Percentiles rank a stretch among this genome's conserved stretches.
phyloP scores from a whole-genome alignment of 1,140 invertebrate genomes.

The Heliconius himera region DNA sequence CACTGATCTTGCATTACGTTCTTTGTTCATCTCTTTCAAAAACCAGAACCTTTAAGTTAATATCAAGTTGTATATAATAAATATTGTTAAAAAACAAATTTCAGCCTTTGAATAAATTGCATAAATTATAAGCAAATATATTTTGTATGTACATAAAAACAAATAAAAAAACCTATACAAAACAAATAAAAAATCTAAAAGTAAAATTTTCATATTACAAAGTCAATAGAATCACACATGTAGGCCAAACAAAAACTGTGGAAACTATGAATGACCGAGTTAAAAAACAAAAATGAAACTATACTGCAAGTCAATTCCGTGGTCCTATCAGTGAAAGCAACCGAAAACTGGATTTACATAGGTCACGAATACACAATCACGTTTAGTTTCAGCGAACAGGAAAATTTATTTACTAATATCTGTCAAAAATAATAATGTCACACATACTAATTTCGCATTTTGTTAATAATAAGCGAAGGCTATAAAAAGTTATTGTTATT shows the following conservation, averaged over 20 bases:
- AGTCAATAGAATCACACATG: constrained; percentile 8
- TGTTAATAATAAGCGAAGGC: not conserved
- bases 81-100: too few species aligned
- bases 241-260: not conserved
- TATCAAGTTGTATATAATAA: too few species aligned
- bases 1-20: too few species aligned
- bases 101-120: not conserved
- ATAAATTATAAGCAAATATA: not conserved
- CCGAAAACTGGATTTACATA: constrained; percentile 28
- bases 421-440: not conserved
- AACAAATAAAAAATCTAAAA: not conserved
- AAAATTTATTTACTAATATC: constrained; percentile 23
- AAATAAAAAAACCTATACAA: not conserved
- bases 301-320: not conserved
- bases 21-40: too few species aligned
- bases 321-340: not conserved
- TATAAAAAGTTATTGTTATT: not conserved
- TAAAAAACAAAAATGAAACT: not conserved
- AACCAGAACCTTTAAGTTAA: too few species aligned
- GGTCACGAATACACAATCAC: constrained; percentile 24
- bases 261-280: not conserved
- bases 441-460: not conserved
- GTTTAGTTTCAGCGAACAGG: constrained; percentile 32
- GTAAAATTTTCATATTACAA: not conserved
- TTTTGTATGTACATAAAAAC: not conserved